Evolutionary conservation across 1,140 invertebrate species (phyloP).

Genomic region (Hormaphis cornu): DNA sequence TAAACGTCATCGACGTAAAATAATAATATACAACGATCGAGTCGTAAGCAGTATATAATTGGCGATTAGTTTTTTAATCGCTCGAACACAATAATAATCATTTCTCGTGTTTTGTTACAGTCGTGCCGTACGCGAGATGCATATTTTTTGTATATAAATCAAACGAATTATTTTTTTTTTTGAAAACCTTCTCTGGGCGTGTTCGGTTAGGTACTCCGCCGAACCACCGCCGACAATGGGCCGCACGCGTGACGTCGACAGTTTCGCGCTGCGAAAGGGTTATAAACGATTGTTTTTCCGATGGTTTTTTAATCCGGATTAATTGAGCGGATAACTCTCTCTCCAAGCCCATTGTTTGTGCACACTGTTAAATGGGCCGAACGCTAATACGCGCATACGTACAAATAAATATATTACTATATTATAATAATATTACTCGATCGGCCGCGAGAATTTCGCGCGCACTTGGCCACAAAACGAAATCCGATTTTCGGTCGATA

Average conservation of each 20-base stretch:
- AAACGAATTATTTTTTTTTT: too few relatives aligned
- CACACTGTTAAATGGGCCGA: constrained; percentile 15
- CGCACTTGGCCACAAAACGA: background rate
- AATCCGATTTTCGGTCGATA: background rate
- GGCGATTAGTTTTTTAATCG: too few relatives aligned
- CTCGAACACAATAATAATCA: too few relatives aligned
- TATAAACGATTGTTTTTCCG: constrained; percentile 23
- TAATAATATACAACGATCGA: too few relatives aligned
- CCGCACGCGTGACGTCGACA: constrained; percentile 5
- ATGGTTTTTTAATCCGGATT: constrained; percentile 30
- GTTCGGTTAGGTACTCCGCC: too few relatives aligned
- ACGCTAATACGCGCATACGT: background rate
- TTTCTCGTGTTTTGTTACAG: too few relatives aligned
- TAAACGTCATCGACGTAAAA: too few relatives aligned
- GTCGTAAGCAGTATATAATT: too few relatives aligned
- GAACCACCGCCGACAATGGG: background rate
- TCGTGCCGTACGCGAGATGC: too few relatives aligned
- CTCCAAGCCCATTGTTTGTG: constrained; percentile 8
- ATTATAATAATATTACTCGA: background rate
- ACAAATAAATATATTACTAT: too few relatives aligned
- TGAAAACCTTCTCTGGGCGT: too few relatives aligned
- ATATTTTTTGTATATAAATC: too few relatives aligned
- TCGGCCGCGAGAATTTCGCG: background rate
- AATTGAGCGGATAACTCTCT: constrained; percentile 24
- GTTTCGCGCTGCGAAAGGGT: constrained; percentile 8